These are phyloP conservation scores for Vireo altiloquus DNA, from an alignment of 2,113 vertebrate species.

Conservation along the genomic window DNA sequence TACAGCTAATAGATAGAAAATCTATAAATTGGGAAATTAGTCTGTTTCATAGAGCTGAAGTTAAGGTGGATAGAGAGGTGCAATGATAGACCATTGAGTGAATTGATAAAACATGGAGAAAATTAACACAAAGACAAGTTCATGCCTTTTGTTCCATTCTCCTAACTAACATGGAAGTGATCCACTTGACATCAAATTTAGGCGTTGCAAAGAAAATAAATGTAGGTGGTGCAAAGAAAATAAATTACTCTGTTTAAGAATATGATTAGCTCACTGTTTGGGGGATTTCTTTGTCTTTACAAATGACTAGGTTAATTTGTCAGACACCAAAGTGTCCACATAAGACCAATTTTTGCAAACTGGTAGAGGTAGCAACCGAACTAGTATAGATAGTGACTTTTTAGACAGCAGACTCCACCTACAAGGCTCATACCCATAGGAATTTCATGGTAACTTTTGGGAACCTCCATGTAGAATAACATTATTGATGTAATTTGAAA, in stretches of 20 bases:
- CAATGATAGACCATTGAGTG: background rate
- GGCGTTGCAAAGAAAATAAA: background rate
- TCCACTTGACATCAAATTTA: background rate
- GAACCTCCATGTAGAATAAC: background rate
- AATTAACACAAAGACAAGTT: background rate
- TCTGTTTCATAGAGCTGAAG: background rate
- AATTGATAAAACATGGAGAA: background rate
- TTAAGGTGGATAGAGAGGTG: background rate
- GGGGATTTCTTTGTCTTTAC: background rate
- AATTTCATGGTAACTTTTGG: background rate
- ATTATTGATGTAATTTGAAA: background rate
- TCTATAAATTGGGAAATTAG: background rate
- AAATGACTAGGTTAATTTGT: background rate
- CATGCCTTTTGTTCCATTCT: background rate
- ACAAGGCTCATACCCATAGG: background rate
- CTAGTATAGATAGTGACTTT: background rate
- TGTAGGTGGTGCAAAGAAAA: background rate
- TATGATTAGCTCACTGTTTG: background rate
- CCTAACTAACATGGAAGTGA: background rate
- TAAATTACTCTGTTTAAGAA: background rate
- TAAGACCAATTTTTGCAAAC: background rate
- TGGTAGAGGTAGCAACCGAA: background rate
- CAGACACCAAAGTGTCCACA: background rate
- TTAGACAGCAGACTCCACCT: background rate
- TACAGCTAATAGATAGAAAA: background rate